Evolutionary conservation across 2,888 invertebrate species (phyloP), one percentile per base, ranked within the genome.

Genomic region (Noctuana brunneofusca): DNA sequence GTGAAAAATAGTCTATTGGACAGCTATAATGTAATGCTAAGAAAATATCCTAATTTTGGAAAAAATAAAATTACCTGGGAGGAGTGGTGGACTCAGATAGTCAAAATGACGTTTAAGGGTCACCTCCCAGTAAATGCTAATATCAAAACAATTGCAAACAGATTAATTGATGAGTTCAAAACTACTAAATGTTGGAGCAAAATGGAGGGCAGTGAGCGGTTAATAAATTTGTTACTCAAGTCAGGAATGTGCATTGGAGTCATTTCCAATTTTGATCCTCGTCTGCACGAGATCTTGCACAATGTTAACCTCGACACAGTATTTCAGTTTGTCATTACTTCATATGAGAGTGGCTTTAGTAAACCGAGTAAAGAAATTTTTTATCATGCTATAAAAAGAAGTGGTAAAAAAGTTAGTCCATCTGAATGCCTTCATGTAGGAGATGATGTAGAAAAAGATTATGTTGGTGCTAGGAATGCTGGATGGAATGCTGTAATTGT

Each of bases 191-290:
- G 95, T 75, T 98, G 97, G 97, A 90, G 93, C 73, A 64, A 76
- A 9, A 93, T 93, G 69, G 92, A 94, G 50, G 96, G 96, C 14
- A 92, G 93, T 20, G 76, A 92, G 9, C 93, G 93, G 62, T 83
- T 97, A n/a, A 86, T 97, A 1, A 84, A 93, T 22, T 91, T 92
- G 65, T 81, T 97, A 6, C 87, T 83, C 65, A 78, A 80, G 11
- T 85, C 81, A 58, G 82, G 84, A 22, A 73, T 93, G 12, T 72
- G 80, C 5, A 70, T 97, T 48, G 98, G 97, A 2, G 93, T 97
- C 0, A 94, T 98, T 69, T 97, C 98, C 5, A 98, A 98, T 85
- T 97, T 96, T 86, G 98, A 98, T 87, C 95, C 96, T 30, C 92
- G 97, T 30, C 87, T 98, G 1, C 91, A 94, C 65, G 87, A 91